Evolutionary conservation across 2,888 invertebrate species (phyloP).

Genomic region (Drosophila setosimentum): DNA sequence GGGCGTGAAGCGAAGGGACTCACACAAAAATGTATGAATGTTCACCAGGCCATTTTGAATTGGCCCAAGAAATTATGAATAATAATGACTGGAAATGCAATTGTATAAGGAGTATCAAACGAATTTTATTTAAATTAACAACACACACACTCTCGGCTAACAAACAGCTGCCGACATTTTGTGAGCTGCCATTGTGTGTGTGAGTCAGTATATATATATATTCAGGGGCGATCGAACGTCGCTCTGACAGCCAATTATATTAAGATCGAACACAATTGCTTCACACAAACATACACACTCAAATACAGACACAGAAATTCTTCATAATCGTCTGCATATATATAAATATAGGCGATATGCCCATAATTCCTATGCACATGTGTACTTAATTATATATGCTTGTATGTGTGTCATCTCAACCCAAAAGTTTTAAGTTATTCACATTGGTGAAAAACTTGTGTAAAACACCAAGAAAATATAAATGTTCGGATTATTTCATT

Average conservation of each 20-base stretch:
- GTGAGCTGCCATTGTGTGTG: constrained; percentile 26
- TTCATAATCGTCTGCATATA: constrained; percentile 32
- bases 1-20: neutral
- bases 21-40: constrained; percentile 25
- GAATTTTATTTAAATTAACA: constrained; percentile 49
- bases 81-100: constrained; percentile 52
- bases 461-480: neutral
- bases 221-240: constrained; percentile 64
- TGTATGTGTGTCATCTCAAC: constrained; percentile 33
- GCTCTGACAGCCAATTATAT: constrained; percentile 77
- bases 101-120: constrained; percentile 40
- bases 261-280: constrained; percentile 61
- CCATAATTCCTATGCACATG: constrained; percentile 30
- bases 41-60: constrained; percentile 48
- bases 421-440: constrained; percentile 35
- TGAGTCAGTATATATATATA: constrained; percentile 4
- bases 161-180: constrained; percentile 73
- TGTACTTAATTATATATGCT: constrained; percentile 15
- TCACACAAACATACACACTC: constrained; percentile 12
- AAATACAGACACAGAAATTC: constrained; percentile 31
- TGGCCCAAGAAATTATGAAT: constrained; percentile 58
- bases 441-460: constrained; percentile 14
- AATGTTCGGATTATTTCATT: neutral
- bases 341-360: constrained; percentile 17
- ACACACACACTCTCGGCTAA: constrained; percentile 17